Evolutionary conservation across 2,888 invertebrate genomes (phyloP).

Genomic region (Schizaphis graminum): DNA sequence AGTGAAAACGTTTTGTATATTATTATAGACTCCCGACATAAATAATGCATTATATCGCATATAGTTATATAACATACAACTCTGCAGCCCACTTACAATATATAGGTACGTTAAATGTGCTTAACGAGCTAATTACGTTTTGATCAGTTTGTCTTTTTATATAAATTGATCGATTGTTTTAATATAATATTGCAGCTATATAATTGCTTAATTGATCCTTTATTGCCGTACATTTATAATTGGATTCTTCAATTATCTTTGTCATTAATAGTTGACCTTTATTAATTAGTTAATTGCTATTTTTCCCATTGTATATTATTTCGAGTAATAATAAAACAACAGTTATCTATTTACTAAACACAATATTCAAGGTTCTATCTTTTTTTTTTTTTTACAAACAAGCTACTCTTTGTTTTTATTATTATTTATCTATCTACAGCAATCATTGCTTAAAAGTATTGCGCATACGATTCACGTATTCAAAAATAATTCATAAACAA

Average conservation of each 20-base stretch:
- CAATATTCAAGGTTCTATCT: neutral
- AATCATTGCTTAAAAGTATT: neutral
- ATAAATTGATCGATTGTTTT: conserved; percentile 19
- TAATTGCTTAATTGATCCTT: conserved; percentile 24
- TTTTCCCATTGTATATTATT: neutral
- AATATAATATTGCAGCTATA: neutral
- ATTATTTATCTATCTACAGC: too few species aligned
- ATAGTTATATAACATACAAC: neutral
- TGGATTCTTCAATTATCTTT: neutral
- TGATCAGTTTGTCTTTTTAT: conserved; percentile 12
- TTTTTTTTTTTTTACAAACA: neutral
- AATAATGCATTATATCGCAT: neutral
- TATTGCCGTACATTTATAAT: neutral
- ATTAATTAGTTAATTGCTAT: conserved; percentile 25
- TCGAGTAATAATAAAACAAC: neutral
- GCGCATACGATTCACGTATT: neutral
- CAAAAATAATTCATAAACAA: neutral
- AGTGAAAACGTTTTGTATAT: neutral
- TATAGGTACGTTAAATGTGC: neutral
- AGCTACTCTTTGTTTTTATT: neutral
- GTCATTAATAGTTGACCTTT: conserved; percentile 6
- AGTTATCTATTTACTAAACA: neutral
- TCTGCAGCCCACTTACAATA: neutral
- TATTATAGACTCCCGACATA: neutral
- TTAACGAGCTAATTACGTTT: conserved; percentile 12